These are phyloP conservation scores for Gymnoscelis rufifasciata DNA, from an alignment of 2,888 invertebrate species.

Conservation along the genomic window DNA sequence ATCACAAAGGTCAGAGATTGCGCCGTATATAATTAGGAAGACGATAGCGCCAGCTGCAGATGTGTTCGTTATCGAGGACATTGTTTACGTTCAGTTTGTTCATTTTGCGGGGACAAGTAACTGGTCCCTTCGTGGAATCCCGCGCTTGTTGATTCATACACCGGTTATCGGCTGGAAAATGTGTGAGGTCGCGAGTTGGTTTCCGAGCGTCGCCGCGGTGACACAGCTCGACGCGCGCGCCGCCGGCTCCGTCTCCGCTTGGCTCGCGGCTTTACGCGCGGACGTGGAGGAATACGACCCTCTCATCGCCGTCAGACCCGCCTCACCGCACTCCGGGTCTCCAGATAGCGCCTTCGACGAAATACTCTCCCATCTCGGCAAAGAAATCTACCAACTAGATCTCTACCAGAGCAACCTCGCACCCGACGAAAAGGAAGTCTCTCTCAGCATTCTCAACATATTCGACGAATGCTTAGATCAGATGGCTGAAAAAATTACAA, in stretches of 20 bases:
- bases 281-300: slow-evolving; percentile 71
- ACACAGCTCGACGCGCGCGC: slow-evolving; percentile 61
- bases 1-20: slow-evolving; percentile 54
- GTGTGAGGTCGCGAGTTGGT: slow-evolving; percentile 73
- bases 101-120: slow-evolving; percentile 43
- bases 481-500: slow-evolving; percentile 43
- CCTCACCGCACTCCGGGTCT: slow-evolving; percentile 38
- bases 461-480: slow-evolving; percentile 70
- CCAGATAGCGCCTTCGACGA: slow-evolving; percentile 69
- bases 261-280: slow-evolving; percentile 61
- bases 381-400: slow-evolving; percentile 70
- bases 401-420: slow-evolving; percentile 61
- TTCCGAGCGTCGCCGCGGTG: slow-evolving; percentile 70
- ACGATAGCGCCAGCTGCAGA: slow-evolving; percentile 66
- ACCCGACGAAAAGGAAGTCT: slow-evolving; percentile 54
- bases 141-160: slow-evolving; percentile 65
- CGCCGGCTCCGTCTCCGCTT: slow-evolving; percentile 62
- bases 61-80: slow-evolving; percentile 39
- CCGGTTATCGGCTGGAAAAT: slow-evolving; percentile 69
- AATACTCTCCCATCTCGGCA: slow-evolving; percentile 69
- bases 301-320: slow-evolving; percentile 47
- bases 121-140: slow-evolving; percentile 66
- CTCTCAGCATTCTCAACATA: slow-evolving; percentile 66
- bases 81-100: slow-evolving; percentile 31
- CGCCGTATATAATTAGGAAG: slow-evolving; percentile 55